Conservation (phyloP, 2,113 vertebrate species). For the Takifugu bimaculatus region DNA sequence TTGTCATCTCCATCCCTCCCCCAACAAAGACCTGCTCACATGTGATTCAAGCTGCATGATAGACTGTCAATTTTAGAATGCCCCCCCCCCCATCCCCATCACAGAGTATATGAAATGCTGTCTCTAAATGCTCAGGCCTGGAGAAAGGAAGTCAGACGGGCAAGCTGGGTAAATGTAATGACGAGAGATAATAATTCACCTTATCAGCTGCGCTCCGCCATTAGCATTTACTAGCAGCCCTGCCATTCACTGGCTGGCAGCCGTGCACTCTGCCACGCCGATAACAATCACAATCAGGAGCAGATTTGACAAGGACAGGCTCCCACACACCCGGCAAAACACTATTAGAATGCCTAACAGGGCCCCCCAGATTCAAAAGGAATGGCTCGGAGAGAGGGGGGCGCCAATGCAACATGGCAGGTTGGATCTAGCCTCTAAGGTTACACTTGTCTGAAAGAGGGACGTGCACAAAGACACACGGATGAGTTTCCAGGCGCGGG, state of each 20-base stretch:
- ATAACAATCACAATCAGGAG: slow-evolving; percentile 75
- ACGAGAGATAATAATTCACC: slow-evolving; percentile 73
- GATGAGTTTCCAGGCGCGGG: not conserved
- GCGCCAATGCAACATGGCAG: slow-evolving; percentile 42
- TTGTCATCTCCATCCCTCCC: slow-evolving; percentile 15
- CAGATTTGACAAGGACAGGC: slow-evolving; percentile 68
- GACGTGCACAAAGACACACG: slow-evolving; percentile 3
- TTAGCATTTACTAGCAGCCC: slow-evolving; percentile 73
- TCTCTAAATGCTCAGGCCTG: too few species aligned
- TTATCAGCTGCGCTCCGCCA: slow-evolving; percentile 68
- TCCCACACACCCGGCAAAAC: slow-evolving; percentile 46
- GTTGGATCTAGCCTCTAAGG: slow-evolving; percentile 43
- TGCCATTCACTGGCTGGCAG: slow-evolving; percentile 66
- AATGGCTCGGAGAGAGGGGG: slow-evolving; percentile 39
- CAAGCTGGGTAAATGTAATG: slow-evolving; percentile 67
- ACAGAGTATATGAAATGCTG: too few species aligned
- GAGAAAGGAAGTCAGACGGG: slow-evolving; percentile 24
- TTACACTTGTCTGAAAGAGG: slow-evolving; percentile 38
- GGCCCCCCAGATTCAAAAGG: slow-evolving; percentile 56
- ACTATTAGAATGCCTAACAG: slow-evolving; percentile 64
- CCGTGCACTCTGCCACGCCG: slow-evolving; percentile 60
- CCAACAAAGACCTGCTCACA: not conserved
- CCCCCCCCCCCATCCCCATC: slow-evolving; percentile 9
- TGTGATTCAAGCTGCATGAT: slow-evolving; percentile 20
- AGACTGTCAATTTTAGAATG: slow-evolving; percentile 22